Base-by-base conservation (phyloP, 2,888 invertebrate genomes). In the Eumerus sabulonum region DNA sequence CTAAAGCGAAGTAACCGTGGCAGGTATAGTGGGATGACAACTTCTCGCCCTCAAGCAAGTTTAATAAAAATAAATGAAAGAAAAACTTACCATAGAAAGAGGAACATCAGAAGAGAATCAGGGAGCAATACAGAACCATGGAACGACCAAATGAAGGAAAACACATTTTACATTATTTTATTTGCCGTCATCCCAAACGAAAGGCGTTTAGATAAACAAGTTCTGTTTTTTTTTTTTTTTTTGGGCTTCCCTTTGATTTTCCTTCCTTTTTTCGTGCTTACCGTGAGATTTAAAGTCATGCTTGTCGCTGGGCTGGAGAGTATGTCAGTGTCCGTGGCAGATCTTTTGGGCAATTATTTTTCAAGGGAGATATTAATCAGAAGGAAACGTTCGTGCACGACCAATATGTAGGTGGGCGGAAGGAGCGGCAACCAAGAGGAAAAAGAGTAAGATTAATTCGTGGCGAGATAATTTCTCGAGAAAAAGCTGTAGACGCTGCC, bases 341-440 rank as follows among this genome's bases (percentile, higher is more conserved):
- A 72, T 67, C 76, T 77, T 66, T 67, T 67, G 66, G 72, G 76
- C 76, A 77, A 77, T 77, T 77, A 77, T 77, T 77, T 77, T 77
- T 56, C 76, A 18, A 71, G 40, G 62, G 60, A 72, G 71, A 77
- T 72, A 77, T 77, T 72, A 72, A 77, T 77, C 76, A 77, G 7
- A 72, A 77, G 66, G 51, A 63, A 77, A 77, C 56, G 60, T 60
- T 67, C 40, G 54, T 66, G 56, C 76, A 67, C 42, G 71, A 56
- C 40, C 54, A 66, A 66, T 66, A 16, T 4, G 27, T 27, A 7
- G 3, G 27, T 27, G 27, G 27, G 3, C 3, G 27, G 27, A 27
- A 2, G 27, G 7, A 27, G 27, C 2, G 27, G 27, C 3, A 27
- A 42, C 1, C 12, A 40, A 40, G 12, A 9, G 3, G 45, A 44